These are phyloP conservation scores for Cancer borealis DNA, from an alignment of 2,888 invertebrate species.

Conservation along the genomic window DNA sequence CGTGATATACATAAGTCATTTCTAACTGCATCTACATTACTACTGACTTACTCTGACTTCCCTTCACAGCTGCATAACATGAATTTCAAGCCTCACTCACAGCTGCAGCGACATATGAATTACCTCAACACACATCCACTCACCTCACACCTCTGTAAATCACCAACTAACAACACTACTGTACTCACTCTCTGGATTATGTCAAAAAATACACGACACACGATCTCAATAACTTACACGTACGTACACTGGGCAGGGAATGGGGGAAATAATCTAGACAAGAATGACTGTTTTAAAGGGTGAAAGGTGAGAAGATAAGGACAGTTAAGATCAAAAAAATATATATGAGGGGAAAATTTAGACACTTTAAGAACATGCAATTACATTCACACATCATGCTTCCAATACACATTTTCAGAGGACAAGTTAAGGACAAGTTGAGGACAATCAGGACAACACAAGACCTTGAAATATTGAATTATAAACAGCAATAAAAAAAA, in stretches of 20 bases:
- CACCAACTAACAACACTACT: not conserved
- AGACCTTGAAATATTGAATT: not conserved
- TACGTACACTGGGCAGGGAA: not conserved
- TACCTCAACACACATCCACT: not conserved
- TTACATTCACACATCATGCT: not conserved
- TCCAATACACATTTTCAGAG: not conserved
- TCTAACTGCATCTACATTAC: too few species aligned
- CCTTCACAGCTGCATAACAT: not conserved
- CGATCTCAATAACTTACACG: not conserved
- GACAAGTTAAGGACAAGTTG: too few species aligned
- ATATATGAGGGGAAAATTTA: conserved; percentile 16
- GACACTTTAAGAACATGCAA: conserved; percentile 7
- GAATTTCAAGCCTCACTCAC: not conserved
- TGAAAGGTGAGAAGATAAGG: not conserved
- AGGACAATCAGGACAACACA: not conserved
- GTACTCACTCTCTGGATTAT: not conserved
- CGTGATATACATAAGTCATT: too few species aligned
- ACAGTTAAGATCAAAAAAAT: not conserved
- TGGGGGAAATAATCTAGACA: too few species aligned
- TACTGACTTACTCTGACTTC: not conserved
- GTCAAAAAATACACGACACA: not conserved
- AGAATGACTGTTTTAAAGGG: not conserved
- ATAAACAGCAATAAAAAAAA: too few species aligned
- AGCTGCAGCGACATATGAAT: not conserved
- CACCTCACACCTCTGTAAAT: not conserved